Percentiles rank a stretch among this genome's conserved stretches.
Conservation (phyloP, 2,113 vertebrate species). For the Hiodon tergisus region DNA sequence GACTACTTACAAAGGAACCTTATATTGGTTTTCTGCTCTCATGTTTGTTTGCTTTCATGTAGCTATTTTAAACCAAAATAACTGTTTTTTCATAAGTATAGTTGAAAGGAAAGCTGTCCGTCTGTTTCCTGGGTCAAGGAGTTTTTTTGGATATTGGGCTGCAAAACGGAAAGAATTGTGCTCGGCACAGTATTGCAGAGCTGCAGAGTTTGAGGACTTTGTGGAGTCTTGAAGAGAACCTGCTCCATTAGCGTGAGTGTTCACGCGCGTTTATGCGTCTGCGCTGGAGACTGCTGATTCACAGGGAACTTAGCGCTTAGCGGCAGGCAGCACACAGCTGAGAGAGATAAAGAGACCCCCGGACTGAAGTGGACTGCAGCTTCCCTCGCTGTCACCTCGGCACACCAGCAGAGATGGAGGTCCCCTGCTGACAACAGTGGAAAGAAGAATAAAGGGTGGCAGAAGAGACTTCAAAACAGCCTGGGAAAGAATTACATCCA, state of each 20-base stretch:
- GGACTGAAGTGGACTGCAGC: slow-evolving; percentile 19
- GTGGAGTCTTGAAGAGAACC: neutral
- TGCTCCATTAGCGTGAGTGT: neutral
- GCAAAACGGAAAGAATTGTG: neutral
- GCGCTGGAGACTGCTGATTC: slow-evolving; percentile 16
- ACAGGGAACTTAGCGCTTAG: slow-evolving; percentile 23
- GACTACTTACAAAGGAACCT: neutral
- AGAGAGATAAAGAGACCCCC: slow-evolving; percentile 14
- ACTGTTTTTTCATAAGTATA: neutral
- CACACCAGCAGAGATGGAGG: slow-evolving; percentile 5
- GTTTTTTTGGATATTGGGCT: neutral
- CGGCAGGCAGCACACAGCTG: slow-evolving; percentile 16
- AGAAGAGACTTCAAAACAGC: slow-evolving; percentile 24
- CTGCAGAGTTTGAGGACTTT: neutral
- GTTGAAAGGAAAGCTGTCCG: neutral
- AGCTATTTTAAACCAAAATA: neutral
- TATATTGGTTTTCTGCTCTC: slow-evolving; percentile 3
- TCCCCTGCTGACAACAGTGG: slow-evolving; percentile 7
- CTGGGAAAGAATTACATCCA: slow-evolving; percentile 42
- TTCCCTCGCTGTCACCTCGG: neutral
- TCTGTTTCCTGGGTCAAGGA: neutral
- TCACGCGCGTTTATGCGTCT: neutral
- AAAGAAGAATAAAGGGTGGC: neutral
- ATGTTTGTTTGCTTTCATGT: slow-evolving; percentile 2
- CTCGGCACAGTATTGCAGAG: neutral